Evolutionary conservation across 2,797 vertebrate species (phyloP).

Genomic region (Acridotheres tristis): DNA sequence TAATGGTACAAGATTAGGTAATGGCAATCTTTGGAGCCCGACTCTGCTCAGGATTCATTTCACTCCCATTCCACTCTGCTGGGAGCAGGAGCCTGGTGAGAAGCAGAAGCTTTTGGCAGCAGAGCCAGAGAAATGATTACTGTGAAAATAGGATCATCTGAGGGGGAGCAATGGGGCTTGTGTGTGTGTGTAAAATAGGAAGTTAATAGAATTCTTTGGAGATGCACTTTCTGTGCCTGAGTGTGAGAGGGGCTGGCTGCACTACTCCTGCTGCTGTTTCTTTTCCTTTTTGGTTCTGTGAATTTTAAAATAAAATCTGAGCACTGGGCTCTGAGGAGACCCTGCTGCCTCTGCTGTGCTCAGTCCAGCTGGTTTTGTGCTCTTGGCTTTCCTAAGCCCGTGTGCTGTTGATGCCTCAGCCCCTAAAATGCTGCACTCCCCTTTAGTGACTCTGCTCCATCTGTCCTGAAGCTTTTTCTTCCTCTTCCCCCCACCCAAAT

Average conservation of each 20-base stretch:
- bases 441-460: neutral
- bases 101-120: constrained; percentile 28
- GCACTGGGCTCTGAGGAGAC: neutral
- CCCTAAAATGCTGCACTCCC: neutral
- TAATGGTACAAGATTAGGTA: constrained; percentile 49
- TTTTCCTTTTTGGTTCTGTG: neutral
- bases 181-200: constrained; percentile 9
- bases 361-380: neutral
- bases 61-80: constrained; percentile 34
- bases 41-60: constrained; percentile 53
- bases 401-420: neutral
- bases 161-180: neutral
- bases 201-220: constrained; percentile 22
- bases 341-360: neutral
- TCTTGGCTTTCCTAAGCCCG: neutral
- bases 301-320: neutral
- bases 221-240: constrained; percentile 26
- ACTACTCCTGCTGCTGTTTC: neutral
- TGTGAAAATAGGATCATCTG: constrained; percentile 45
- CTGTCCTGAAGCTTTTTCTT: neutral
- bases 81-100: constrained; percentile 53
- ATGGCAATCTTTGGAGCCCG: constrained; percentile 40
- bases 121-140: constrained; percentile 32
- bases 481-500: too few relatives aligned
- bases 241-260: neutral